Conservation (phyloP, 2,888 invertebrate genomes). For the Sicus ferrugineus region DNA sequence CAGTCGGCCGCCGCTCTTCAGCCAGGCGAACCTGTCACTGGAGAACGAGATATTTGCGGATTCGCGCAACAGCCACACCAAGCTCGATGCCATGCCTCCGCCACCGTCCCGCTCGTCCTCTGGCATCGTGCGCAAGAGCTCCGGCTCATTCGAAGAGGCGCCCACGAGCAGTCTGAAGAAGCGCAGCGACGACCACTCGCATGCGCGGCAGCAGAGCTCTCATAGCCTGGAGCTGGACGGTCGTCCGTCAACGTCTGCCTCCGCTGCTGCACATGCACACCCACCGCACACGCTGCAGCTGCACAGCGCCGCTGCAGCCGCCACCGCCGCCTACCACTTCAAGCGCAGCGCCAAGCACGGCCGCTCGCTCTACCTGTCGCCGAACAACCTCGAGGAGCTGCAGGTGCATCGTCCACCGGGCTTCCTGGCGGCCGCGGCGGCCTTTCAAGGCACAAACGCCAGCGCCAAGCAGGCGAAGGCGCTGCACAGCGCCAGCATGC, state of each 20-base stretch:
- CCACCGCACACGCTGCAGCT: conserved; percentile 54
- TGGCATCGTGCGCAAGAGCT: conserved; percentile 52
- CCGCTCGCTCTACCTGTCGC: conserved; percentile 63
- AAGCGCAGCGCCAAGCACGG: conserved; percentile 63
- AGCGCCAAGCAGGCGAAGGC: conserved; percentile 62
- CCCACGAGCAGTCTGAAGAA: conserved; percentile 57
- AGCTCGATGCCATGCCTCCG: conserved; percentile 56
- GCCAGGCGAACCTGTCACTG: conserved; percentile 59
- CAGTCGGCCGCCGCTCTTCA: conserved; percentile 50
- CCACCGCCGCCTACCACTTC: conserved; percentile 60
- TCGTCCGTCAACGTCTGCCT: conserved; percentile 56
- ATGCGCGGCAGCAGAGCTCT: conserved; percentile 61
- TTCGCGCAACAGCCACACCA: conserved; percentile 62
- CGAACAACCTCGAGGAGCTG: conserved; percentile 63
- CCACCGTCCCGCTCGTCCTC: conserved; percentile 45
- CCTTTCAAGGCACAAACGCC: conserved; percentile 63
- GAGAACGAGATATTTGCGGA: conserved; percentile 63
- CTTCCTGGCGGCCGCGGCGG: conserved; percentile 58
- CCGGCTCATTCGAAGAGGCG: conserved; percentile 58
- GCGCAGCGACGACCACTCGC: conserved; percentile 53
- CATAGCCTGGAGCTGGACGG: conserved; percentile 63
- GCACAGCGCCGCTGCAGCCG: conserved; percentile 58
- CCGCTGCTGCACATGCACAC: conserved; percentile 46
- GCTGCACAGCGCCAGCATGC: conserved; percentile 62
- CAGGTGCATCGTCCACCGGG: conserved; percentile 61